Percentiles rank a stretch among this genome's conserved stretches.
These are phyloP conservation scores for Tretioscincus oriximinensis DNA, from an alignment of 2,113 vertebrate species.

Conservation along the genomic window DNA sequence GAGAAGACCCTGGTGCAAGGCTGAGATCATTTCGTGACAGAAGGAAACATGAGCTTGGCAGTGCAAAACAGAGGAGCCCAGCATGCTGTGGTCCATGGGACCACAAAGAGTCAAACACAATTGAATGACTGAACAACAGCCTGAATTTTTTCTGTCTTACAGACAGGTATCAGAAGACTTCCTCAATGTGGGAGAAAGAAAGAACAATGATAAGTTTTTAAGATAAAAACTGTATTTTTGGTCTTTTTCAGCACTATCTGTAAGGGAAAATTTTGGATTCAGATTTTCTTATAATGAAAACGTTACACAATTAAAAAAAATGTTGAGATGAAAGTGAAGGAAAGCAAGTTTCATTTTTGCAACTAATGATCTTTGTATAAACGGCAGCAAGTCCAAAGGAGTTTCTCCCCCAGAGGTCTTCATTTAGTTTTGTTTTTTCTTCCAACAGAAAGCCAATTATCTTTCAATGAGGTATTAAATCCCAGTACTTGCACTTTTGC, in stretches of 20 bases:
- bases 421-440: not conserved
- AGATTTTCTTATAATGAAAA: not conserved
- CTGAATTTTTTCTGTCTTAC: no score
- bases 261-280: not conserved
- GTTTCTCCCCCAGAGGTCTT: not conserved
- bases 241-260: not conserved
- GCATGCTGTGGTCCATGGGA: no score
- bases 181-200: not conserved
- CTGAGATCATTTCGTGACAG: no score
- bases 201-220: not conserved
- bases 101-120: no score
- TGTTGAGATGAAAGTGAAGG: not conserved
- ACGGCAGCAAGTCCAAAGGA: not conserved
- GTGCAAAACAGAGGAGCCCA: no score
- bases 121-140: no score
- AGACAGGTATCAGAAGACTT: not conserved
- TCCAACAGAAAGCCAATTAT: slow-evolving; percentile 5
- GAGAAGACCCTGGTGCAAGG: no score
- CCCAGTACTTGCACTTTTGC: not conserved
- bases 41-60: no score
- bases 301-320: not conserved
- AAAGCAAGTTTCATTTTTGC: slow-evolving; percentile 9
- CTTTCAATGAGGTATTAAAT: not conserved
- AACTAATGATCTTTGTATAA: slow-evolving; percentile 2
- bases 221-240: not conserved